Evolutionary conservation across 2,888 invertebrate genomes (phyloP), one percentile per base, ranked within the genome.

Genomic region (Acleris holmiana): DNA sequence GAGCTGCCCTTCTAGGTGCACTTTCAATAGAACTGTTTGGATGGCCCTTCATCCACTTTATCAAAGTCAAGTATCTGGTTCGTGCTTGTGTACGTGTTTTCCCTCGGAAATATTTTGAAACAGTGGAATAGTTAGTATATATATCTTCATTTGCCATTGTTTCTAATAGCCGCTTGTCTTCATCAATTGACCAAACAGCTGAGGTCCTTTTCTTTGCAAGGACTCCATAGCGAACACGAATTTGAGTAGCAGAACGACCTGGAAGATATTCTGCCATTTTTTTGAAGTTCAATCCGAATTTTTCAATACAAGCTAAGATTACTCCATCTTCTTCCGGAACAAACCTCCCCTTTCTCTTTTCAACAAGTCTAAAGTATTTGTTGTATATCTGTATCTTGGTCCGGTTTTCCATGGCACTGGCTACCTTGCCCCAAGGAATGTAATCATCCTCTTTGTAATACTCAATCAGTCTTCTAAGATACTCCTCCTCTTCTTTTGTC

Each of bases 341-440:
- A 76, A 96, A 97, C 68, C 94, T 86, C 0, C 95, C 95, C 75
- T 94, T 95, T 59, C 91, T 93, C 23, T 91, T 76, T 51, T 91
- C 89, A 41, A 75, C 66, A 17, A 88, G 70, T 62, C 89, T 76
- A 41, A 77, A 72, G 73, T 93, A 94, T 68, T 94, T 93, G 63
- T 94, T 93, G 72, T 96, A 95, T 13, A 96, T 84, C 79, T 96
- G 96, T 3, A 91, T 87, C 77, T 95, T 95, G 0, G 94, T 94
- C 69, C 95, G 92, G 66, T 94, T 93, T 10, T 93, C 93, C 83
- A 96, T 94, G 56, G 94, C 93, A 23, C 92, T 90, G 1, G 94
- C 91, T 7, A 97, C 94, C 77, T 94, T 94, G 3, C 94, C 93
- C 97, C 97, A 98, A 0, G 96, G 95, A 68, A 97, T 95, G 51